These are phyloP conservation scores for Noctua fimbriata DNA, from an alignment of 2,888 invertebrate species.

Conservation along the genomic window DNA sequence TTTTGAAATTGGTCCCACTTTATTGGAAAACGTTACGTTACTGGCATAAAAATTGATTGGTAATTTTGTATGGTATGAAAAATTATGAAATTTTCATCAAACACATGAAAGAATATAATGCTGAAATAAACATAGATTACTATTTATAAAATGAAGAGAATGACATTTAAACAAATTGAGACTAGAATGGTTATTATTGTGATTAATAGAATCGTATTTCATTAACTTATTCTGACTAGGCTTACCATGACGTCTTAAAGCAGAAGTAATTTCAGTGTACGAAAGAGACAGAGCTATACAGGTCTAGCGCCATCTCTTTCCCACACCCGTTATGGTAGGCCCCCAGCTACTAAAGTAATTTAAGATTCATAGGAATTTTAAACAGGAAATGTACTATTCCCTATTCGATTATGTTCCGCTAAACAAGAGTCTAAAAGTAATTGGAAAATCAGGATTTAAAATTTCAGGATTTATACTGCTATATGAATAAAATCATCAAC, in stretches of 20 bases:
- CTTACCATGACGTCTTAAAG: no score
- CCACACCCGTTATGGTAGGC: neutral
- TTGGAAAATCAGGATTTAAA: neutral
- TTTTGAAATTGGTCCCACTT: constrained; percentile 48
- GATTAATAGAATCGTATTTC: neutral
- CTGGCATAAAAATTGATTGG: constrained; percentile 22
- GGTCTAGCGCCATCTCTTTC: no score
- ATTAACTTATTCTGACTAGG: neutral
- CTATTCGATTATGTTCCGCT: neutral
- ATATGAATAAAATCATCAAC: neutral
- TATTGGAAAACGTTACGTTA: constrained; percentile 23
- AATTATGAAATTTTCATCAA: neutral
- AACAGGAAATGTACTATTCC: neutral
- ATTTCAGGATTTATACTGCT: neutral
- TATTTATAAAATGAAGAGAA: neutral
- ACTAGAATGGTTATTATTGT: neutral
- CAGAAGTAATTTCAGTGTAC: no score
- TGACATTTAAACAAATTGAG: no score
- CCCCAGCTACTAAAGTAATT: neutral
- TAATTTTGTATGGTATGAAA: constrained; percentile 1
- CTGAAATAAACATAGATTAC: neutral
- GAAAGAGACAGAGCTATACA: no score
- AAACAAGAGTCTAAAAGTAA: neutral
- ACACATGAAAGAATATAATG: neutral
- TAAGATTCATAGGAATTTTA: neutral